These are phyloP conservation scores for Himalopsyche japonica DNA, from an alignment of 2,888 invertebrate genomes.

Conservation along the genomic window DNA sequence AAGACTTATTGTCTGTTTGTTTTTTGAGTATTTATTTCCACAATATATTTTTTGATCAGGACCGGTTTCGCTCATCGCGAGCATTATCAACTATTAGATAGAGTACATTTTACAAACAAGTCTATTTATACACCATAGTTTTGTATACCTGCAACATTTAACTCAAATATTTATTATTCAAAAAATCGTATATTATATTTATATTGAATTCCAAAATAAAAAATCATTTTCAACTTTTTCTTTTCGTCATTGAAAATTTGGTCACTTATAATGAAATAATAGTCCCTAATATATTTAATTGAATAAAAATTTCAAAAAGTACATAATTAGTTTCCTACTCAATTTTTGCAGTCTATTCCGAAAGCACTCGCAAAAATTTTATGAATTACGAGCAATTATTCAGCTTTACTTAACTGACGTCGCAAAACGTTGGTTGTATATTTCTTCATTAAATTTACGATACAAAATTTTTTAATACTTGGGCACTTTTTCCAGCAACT, in stretches of 20 bases:
- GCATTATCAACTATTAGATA: too few relatives aligned
- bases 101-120: too few relatives aligned
- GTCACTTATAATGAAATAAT: not conserved
- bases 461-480: not conserved
- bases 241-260: not conserved
- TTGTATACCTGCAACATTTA: too few relatives aligned
- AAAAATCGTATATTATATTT: too few relatives aligned
- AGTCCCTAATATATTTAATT: not conserved
- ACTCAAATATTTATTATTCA: too few relatives aligned
- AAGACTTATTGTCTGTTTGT: too few relatives aligned
- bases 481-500: not conserved
- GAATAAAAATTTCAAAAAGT: not conserved
- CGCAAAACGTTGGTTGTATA: not conserved
- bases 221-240: not conserved
- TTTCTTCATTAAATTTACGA: not conserved
- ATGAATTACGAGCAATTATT: not conserved
- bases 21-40: too few relatives aligned
- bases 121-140: too few relatives aligned
- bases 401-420: not conserved
- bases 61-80: too few relatives aligned
- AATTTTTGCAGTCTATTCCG: not conserved
- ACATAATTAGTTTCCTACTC: not conserved
- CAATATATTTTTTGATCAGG: too few relatives aligned
- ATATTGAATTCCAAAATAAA: too few relatives aligned
- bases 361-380: not conserved